phyloP scores from a whole-genome alignment of 2,888 invertebrate species.

The Euphydryas editha region DNA sequence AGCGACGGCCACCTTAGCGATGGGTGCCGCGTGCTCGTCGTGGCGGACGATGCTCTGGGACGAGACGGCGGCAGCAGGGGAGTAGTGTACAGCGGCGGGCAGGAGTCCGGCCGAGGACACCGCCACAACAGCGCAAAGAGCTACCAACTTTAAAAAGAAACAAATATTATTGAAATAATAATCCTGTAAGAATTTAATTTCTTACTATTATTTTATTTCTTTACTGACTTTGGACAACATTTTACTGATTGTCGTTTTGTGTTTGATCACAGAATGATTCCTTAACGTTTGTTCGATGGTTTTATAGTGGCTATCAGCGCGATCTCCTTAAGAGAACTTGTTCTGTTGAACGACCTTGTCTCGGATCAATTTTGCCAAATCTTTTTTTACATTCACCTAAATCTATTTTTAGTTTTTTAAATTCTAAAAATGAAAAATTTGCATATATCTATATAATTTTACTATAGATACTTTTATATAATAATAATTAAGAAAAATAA shows the following conservation, averaged over 20 bases:
- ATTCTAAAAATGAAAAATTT: background rate
- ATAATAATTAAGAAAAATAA: no score
- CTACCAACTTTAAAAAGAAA: conserved; percentile 1
- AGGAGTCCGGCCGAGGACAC: conserved; percentile 74
- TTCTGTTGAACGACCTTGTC: conserved; percentile 37
- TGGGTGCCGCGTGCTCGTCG: conserved; percentile 61
- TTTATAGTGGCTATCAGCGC: conserved; percentile 24
- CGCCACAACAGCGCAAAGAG: conserved; percentile 70
- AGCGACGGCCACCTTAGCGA: conserved; percentile 40
- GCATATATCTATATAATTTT: no score
- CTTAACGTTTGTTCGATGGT: conserved; percentile 15
- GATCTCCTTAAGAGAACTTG: conserved; percentile 38
- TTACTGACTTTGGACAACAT: conserved; percentile 67
- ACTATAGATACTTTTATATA: no score
- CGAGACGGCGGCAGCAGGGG: conserved; percentile 60
- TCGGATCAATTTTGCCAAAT: conserved; percentile 37
- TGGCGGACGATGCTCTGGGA: conserved; percentile 72
- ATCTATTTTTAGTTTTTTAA: no score
- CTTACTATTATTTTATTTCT: background rate
- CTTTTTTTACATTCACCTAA: conserved; percentile 34
- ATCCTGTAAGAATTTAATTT: no score
- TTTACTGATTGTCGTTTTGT: conserved; percentile 52
- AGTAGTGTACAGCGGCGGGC: conserved; percentile 59
- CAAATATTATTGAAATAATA: no score
- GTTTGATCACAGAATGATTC: conserved; percentile 51